Conservation (phyloP, 2,113 vertebrate genomes). For the Terrapene triunguis region DNA sequence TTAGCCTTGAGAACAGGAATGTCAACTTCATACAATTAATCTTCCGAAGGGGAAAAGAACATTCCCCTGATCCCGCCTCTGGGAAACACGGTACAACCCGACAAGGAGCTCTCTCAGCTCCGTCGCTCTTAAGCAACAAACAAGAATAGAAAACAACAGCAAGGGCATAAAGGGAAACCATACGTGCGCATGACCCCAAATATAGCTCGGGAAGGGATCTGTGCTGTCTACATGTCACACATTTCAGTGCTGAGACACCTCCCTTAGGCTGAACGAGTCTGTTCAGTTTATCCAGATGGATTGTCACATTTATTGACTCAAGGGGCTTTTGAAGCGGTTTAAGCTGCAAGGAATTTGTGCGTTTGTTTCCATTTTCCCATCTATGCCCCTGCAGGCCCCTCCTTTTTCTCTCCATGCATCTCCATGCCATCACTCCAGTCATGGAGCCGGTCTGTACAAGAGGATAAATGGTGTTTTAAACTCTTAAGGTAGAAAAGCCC, state of each 20-base stretch:
- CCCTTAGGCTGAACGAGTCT: neutral
- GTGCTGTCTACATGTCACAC: fast-evolving
- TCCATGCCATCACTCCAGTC: neutral
- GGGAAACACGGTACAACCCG: neutral
- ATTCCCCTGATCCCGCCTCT: neutral
- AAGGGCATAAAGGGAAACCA: neutral
- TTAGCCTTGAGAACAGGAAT: neutral
- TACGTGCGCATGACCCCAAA: neutral
- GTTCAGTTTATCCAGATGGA: fast-evolving
- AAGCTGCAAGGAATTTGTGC: neutral
- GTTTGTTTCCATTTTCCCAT: fast-evolving
- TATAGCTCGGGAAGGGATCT: fast-evolving
- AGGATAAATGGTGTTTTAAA: neutral
- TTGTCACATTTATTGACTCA: neutral
- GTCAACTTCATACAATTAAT: fast-evolving
- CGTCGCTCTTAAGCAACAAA: neutral
- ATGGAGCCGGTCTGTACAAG: fast-evolving
- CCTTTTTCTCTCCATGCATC: fast-evolving
- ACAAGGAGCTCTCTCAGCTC: fast-evolving
- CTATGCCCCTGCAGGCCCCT: neutral
- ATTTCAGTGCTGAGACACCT: fast-evolving
- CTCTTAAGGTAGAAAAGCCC: neutral
- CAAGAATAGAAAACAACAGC: neutral
- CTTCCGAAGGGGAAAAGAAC: neutral
- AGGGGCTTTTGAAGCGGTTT: neutral